phyloP scores from a whole-genome alignment of 2,113 vertebrate species.

The Neoarius graeffei region DNA sequence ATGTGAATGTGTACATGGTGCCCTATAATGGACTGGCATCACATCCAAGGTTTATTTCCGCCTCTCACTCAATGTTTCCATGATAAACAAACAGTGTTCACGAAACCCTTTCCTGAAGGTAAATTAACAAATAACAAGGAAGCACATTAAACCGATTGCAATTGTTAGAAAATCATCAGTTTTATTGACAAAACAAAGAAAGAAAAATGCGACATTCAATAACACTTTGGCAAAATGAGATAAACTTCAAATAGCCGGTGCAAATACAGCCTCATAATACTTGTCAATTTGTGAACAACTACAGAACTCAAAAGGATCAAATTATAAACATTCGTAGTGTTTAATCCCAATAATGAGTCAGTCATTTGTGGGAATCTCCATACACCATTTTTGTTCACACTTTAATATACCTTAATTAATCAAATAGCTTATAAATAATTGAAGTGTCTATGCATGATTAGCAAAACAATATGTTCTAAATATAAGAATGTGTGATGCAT shows the following conservation, averaged over 20 bases:
- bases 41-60: neutral
- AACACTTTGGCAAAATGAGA: neutral
- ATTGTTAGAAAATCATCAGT: neutral
- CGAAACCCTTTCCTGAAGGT: neutral
- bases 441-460: neutral
- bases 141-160: neutral
- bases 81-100: neutral
- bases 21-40: neutral
- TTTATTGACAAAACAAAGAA: neutral
- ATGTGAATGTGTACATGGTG: neutral
- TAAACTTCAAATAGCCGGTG: neutral
- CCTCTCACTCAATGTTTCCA: neutral
- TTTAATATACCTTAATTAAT: neutral
- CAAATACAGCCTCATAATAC: conserved; percentile 2
- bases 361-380: neutral
- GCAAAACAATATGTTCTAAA: neutral
- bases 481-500: neutral
- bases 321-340: neutral
- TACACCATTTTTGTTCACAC: neutral
- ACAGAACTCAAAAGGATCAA: neutral
- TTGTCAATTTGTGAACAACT: neutral
- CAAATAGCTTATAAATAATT: neutral
- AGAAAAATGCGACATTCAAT: neutral
- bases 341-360: neutral
- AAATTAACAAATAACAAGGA: neutral